Evolutionary conservation across 2,888 invertebrate species (phyloP), one percentile per base, ranked within the genome.

Genomic region (Diarsia mendica): DNA sequence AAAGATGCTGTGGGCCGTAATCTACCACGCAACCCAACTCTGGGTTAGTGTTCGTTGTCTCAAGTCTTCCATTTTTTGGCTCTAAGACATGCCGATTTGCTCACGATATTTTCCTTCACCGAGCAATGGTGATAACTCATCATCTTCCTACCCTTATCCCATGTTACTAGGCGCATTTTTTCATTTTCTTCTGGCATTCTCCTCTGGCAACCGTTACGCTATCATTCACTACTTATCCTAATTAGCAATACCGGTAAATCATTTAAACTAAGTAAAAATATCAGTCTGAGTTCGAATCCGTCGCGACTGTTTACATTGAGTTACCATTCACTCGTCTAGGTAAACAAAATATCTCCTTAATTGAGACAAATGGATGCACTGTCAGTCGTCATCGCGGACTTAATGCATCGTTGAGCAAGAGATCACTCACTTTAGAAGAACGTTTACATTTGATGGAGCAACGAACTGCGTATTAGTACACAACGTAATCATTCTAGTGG

Each of bases 381-480:
- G 75, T 75, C 48, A n/a, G 44, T 28, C 6, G 6, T 39, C 39
- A 39, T 39, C 6, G 44, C 20, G 49, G 48, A 55, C 53, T 18
- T 55, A 6, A 55, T 64, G 77, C 70, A 44, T 13, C 49, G 70
- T 15, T 77, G 70, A 33, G 28, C 69, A 55, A 64, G 63, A 76
- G 63, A 70, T 58, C 63, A 44, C 53, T 75, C 53, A 64, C 69
- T 55, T 2, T 20, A 61, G n/a, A 11, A n/a, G 63, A 20, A 23
- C 63, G 44, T 44, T 44, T 23, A n/a, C n/a, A n/a, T n/a, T n/a
- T n/a, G 63, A 23, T 44, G 11, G 63, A 44, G 63, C 63, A 63
- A 44, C 33, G 44, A 63, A 63, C 63, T 63, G n/a, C 46, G 8
- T 15, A 23, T 23, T 13, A 33, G 9, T 28, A 33, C 18, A 60